phyloP scores from a whole-genome alignment of 1,140 invertebrate genomes.

The Radopholus similis region DNA sequence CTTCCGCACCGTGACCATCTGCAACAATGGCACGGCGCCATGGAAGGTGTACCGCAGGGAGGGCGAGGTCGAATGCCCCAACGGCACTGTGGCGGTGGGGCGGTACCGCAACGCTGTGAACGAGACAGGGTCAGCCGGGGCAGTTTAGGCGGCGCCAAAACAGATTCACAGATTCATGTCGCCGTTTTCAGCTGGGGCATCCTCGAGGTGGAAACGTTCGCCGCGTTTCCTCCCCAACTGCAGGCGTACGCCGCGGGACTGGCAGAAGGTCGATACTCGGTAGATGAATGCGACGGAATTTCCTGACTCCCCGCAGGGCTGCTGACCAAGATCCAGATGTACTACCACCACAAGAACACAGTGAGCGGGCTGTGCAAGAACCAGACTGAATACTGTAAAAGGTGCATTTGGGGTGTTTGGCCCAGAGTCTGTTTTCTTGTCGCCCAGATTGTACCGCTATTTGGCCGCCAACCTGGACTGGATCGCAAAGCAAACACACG shows the following conservation, averaged over 20 bases:
- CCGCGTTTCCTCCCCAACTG: conserved; percentile 39
- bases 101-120: conserved; percentile 54
- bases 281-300: too few species aligned
- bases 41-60: neutral
- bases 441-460: conserved; percentile 46
- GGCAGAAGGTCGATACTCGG: conserved; percentile 53
- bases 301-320: too few species aligned
- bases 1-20: neutral
- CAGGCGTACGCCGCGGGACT: conserved; percentile 59
- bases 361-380: conserved; percentile 43
- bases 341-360: conserved; percentile 54
- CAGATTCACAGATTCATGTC: neutral
- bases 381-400: conserved; percentile 43
- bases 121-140: conserved; percentile 40
- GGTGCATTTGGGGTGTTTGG: too few species aligned
- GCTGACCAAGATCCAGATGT: conserved; percentile 53
- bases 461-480: conserved; percentile 43
- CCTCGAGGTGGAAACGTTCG: conserved; percentile 56
- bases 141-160: neutral
- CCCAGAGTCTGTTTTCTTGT: conserved; percentile 47
- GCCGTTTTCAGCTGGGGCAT: conserved; percentile 51
- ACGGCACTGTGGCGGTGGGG: conserved; percentile 42
- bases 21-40: neutral
- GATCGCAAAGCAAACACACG: conserved; percentile 37
- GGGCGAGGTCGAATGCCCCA: neutral